Evolutionary conservation across 2,888 invertebrate species (phyloP), one percentile per base, ranked within the genome.

Genomic region (Platycheirus rosarum): DNA sequence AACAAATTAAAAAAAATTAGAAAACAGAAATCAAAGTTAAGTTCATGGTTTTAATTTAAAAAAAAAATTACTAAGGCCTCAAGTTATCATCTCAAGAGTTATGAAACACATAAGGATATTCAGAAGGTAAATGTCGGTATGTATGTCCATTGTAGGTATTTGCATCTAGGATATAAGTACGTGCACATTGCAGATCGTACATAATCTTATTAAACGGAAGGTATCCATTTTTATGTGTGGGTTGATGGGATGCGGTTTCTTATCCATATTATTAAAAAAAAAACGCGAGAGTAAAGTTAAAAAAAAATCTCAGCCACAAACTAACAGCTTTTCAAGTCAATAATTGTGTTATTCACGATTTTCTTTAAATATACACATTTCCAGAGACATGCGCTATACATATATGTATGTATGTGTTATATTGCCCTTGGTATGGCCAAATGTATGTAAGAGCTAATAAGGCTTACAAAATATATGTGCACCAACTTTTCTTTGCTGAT

Each of bases 241-340:
- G 79, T 46, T 44, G 69, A 49, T 37, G 16, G 20, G 60, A 44
- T 60, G 42, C 16, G 20, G 18, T 29, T 44, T 14, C 13, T 18
- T 65, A 16, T 63, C 48, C 32, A 29, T 14, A 32, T 79, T 65
- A 69, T 32, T 55, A 49, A 69, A 65, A 26, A n/a, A 51, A 49
- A 60, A 46, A 55, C 29, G 8, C 20, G 26, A 68, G 48, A 68
- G 55, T 68, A 20, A 46, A 42, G 73, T 13, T 60, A 55, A 46
- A 40, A 65, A 69, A 63, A 75, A 65, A 65, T 71, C 70, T 71
- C 66, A 53, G 53, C 75, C 70, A 69, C 79, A 65, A 79, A 79
- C 79, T 79, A 79, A 79, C 79, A 79, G 79, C 75, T 75, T 70
- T 75, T 53, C 80, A 70, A 75, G 80, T 75, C 80, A 80, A 70